Conservation (phyloP, 1,140 invertebrate genomes). For the Zophobas atratus region DNA sequence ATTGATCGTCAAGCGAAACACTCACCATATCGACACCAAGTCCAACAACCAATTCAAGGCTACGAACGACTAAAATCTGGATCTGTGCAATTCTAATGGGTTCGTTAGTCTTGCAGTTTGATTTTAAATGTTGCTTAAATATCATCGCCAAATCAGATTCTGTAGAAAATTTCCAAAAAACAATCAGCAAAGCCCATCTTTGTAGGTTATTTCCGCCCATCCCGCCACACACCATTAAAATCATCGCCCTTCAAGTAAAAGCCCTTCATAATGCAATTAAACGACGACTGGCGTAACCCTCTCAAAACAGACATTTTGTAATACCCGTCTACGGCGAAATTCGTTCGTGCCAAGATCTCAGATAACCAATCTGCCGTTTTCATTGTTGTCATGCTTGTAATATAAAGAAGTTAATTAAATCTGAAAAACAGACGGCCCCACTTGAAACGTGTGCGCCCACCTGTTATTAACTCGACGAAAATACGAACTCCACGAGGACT, state of each 20-base stretch:
- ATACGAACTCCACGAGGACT: neutral
- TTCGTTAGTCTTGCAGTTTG: too few relatives aligned
- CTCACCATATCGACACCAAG: too few relatives aligned
- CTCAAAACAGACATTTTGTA: slow-evolving; percentile 9
- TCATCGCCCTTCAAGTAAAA: slow-evolving; percentile 1
- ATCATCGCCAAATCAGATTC: too few relatives aligned
- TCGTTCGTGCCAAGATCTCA: slow-evolving; percentile 1
- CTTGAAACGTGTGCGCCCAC: slow-evolving; percentile 3
- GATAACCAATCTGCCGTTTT: slow-evolving; percentile 11
- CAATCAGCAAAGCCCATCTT: too few relatives aligned
- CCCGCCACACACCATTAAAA: neutral
- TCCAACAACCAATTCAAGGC: too few relatives aligned
- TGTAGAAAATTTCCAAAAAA: too few relatives aligned
- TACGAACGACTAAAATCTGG: too few relatives aligned
- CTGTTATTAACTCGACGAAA: slow-evolving; percentile 12
- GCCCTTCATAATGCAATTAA: slow-evolving; percentile 11
- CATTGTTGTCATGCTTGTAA: slow-evolving; percentile 7
- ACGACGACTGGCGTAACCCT: slow-evolving; percentile 1
- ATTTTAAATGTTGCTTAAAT: too few relatives aligned
- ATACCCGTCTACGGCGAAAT: neutral
- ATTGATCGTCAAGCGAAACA: too few relatives aligned
- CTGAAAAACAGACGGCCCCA: neutral
- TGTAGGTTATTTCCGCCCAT: too few relatives aligned
- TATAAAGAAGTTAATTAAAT: slow-evolving; percentile 20
- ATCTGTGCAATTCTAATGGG: too few relatives aligned